Evolutionary conservation across 1,140 invertebrate species (phyloP).

Genomic region (Archegozetes longisetosus): DNA sequence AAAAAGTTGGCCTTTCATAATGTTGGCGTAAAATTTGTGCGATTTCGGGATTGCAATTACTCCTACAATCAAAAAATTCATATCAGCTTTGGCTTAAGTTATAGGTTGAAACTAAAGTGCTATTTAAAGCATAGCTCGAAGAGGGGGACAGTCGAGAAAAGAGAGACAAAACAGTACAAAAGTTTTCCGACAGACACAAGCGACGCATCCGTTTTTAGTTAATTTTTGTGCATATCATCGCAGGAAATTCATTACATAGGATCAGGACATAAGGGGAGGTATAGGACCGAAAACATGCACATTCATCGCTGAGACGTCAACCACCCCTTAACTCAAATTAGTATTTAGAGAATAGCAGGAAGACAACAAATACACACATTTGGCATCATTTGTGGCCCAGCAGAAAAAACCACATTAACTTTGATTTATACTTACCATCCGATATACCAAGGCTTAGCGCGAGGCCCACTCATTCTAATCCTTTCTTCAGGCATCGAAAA

Average conservation of each 20-base stretch:
- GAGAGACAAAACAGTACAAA: slow-evolving; percentile 1
- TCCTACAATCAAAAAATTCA: slow-evolving; percentile 38
- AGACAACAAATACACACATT: too few species aligned
- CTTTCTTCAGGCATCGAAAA: slow-evolving; percentile 44
- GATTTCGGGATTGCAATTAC: slow-evolving; percentile 67
- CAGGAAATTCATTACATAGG: not conserved
- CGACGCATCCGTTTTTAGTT: not conserved
- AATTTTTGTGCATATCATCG: not conserved
- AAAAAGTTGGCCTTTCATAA: slow-evolving; percentile 69
- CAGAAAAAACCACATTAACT: too few species aligned
- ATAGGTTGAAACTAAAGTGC: too few species aligned
- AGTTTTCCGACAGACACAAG: not conserved
- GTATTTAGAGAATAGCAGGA: too few species aligned
- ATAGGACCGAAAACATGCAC: not conserved
- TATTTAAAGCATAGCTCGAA: too few species aligned
- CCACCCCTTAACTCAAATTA: too few species aligned
- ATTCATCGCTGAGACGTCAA: too few species aligned
- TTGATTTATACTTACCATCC: slow-evolving; percentile 61
- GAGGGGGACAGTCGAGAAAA: too few species aligned
- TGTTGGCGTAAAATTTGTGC: slow-evolving; percentile 54
- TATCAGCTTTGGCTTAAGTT: not conserved
- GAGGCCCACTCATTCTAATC: slow-evolving; percentile 31
- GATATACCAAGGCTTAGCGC: slow-evolving; percentile 57
- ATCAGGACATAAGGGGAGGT: not conserved
- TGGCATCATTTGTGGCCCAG: too few species aligned